Evolutionary conservation across 2,113 vertebrate species (phyloP), one percentile per base, ranked within the genome.

Genomic region (Ahaetulla prasina): DNA sequence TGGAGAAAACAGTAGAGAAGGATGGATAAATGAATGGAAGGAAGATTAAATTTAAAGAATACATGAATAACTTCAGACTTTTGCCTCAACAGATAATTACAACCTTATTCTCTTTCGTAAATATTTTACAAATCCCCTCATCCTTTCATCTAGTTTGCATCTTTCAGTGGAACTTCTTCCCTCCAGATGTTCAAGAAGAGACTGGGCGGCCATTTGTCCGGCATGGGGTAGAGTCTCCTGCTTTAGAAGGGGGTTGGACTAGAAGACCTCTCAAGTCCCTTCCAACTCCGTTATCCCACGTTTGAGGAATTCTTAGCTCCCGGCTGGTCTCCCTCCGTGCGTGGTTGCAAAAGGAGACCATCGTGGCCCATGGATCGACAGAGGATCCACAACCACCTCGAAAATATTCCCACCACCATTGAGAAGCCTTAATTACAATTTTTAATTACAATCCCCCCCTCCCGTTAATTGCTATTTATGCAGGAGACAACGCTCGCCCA

Each of bases 401-500:
- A 55, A 93, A 91, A 93, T 43, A 87, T 85, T 52, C 55, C 94
- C 94, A 89, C 7, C 0, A 52, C 8, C 25, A 90, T 91, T 90
- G 90, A 94, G 92, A 94, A 94, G 89, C 89, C 87, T 91, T 94
- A 91, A 95, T 96, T 95, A 94, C 92, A 95, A 91, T 91, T 93
- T 93, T 92, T 85, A 47, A 93, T 68, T n/a, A 68, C 63, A 60
- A 63, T 5, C 3, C 27, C 30, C 14, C 1, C 18, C 16, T 0
- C n/a, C 5, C n/a, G 54, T 94, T 95, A 95, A 96, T 93, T 94
- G 94, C 84, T 95, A 68, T 93, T 95, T 93, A 89, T 94, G 93
- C 90, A 93, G 93, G 88, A 93, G 90, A 95, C 94, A 45, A 60
- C 84, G 93, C 91, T 30, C 22, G 35, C 74, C 91, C 53, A 2